Conservation (phyloP, 2,888 invertebrate species). For the Patella ulyssiponensis region DNA sequence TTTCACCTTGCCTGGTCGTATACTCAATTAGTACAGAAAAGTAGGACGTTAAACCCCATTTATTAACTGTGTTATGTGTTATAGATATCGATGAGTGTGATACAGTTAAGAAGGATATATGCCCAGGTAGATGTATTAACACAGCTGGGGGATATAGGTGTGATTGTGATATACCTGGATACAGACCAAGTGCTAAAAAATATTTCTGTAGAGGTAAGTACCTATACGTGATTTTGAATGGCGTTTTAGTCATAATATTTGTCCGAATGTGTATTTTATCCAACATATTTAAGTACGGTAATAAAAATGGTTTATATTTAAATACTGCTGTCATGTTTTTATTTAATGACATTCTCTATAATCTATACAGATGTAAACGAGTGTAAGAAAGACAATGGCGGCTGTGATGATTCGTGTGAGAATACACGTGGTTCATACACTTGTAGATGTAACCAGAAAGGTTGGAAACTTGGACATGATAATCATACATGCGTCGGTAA, state of each 20-base stretch:
- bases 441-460: conserved; percentile 47
- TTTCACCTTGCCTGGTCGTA: too few species aligned
- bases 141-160: conserved; percentile 53
- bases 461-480: conserved; percentile 45
- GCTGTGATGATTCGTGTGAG: conserved; percentile 46
- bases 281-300: too few species aligned
- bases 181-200: conserved; percentile 35
- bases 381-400: conserved; percentile 44
- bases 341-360: too few species aligned
- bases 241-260: not conserved
- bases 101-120: conserved; percentile 30
- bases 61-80: not conserved
- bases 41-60: not conserved
- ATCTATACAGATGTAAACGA: conserved; percentile 42
- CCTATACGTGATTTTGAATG: not conserved
- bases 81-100: conserved; percentile 60
- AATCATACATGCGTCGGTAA: conserved; percentile 50
- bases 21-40: too few species aligned
- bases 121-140: conserved; percentile 57
- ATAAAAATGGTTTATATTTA: too few species aligned
- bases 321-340: too few species aligned
- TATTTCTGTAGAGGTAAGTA: conserved; percentile 46
- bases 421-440: conserved; percentile 45
- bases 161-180: conserved; percentile 53
- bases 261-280: not conserved